These are phyloP conservation scores for Neodiprion fabricii DNA, from an alignment of 1,140 invertebrate genomes.

Conservation along the genomic window DNA sequence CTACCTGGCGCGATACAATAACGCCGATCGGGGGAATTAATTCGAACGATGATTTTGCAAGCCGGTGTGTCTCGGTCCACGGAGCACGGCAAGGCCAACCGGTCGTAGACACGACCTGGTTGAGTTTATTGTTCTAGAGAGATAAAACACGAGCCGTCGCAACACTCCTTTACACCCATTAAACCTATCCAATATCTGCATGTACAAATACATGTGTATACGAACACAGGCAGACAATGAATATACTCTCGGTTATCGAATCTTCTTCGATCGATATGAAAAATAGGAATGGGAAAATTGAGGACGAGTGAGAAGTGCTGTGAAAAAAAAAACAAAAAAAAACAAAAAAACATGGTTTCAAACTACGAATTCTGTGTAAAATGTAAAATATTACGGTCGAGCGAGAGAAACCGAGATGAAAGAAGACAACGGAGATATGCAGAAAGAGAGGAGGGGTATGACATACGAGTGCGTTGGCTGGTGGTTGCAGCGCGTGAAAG, in stretches of 20 bases:
- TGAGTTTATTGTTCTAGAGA: constrained; percentile 19
- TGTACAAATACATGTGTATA: no score
- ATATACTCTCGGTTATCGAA: no score
- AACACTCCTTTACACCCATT: no score
- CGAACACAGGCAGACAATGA: no score
- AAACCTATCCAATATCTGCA: no score
- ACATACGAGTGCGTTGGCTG: background rate
- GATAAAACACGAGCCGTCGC: background rate
- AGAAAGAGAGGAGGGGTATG: background rate
- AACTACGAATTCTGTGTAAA: no score
- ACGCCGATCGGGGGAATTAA: constrained; percentile 29
- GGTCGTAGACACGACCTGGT: constrained; percentile 42
- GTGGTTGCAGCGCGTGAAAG: constrained; percentile 42
- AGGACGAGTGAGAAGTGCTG: no score
- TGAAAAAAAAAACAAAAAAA: no score
- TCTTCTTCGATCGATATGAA: no score
- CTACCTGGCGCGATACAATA: background rate
- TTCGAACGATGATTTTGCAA: constrained; percentile 38
- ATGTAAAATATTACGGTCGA: no score
- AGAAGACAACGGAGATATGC: background rate
- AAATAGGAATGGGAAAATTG: no score
- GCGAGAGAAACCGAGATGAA: background rate
- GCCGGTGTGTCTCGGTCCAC: constrained; percentile 39
- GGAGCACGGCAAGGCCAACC: constrained; percentile 45
- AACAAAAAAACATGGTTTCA: no score